Conservation (phyloP, 2,888 invertebrate genomes). For the Aquatica leii region DNA sequence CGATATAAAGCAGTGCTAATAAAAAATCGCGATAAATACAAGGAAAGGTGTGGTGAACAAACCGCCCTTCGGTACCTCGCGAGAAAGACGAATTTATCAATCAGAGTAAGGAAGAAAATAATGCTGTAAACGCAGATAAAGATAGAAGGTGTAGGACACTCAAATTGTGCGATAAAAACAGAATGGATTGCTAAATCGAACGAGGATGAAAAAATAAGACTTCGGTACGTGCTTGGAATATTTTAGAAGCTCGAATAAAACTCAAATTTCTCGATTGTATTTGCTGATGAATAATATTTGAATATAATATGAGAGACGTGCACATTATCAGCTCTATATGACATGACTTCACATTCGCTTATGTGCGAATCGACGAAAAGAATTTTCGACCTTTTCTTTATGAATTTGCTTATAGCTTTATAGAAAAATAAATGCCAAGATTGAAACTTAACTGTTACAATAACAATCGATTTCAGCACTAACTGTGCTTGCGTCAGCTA, state of each 20-base stretch:
- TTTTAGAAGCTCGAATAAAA: conserved; percentile 30
- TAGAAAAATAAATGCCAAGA: no score
- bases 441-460: no score
- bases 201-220: conserved; percentile 59
- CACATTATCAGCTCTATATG: conserved; percentile 27
- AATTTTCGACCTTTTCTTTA: conserved; percentile 16
- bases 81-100: conserved; percentile 27
- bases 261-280: conserved; percentile 46
- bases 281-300: conserved; percentile 53
- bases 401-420: conserved; percentile 2
- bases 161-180: conserved; percentile 59
- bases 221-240: conserved; percentile 55
- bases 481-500: no score
- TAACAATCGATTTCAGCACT: no score
- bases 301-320: conserved; percentile 43
- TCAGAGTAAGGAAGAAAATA: conserved; percentile 30
- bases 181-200: conserved; percentile 60
- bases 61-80: conserved; percentile 22
- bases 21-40: conserved; percentile 42
- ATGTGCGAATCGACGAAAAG: conserved; percentile 24
- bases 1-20: conserved; percentile 45
- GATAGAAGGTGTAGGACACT: conserved; percentile 52
- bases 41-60: conserved; percentile 36
- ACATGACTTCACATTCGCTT: conserved; percentile 23
- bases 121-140: conserved; percentile 18